phyloP scores from a whole-genome alignment of 2,113 vertebrate genomes.

The Heterotis niloticus region DNA sequence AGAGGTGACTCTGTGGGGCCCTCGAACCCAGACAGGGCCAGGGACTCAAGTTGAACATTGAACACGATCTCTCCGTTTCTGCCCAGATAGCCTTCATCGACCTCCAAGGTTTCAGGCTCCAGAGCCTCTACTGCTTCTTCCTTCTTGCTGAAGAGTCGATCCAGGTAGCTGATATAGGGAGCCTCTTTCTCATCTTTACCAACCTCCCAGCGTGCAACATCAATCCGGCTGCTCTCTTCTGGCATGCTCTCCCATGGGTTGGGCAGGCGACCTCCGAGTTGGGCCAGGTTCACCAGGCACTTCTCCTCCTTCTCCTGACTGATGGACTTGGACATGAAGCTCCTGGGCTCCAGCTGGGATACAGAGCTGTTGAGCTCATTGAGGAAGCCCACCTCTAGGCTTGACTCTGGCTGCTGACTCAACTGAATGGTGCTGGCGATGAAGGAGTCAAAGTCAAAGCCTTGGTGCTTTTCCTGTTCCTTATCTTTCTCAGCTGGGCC shows the following conservation, averaged over 20 bases:
- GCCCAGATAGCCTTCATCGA: slow-evolving; percentile 73
- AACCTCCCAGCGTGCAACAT: slow-evolving; percentile 83
- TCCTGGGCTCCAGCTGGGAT: slow-evolving; percentile 81
- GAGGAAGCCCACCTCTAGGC: slow-evolving; percentile 77
- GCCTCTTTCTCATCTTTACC: slow-evolving; percentile 86
- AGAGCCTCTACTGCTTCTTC: slow-evolving; percentile 73
- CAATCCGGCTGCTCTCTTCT: slow-evolving; percentile 79
- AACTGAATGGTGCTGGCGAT: slow-evolving; percentile 95
- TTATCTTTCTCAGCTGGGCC: slow-evolving; percentile 78
- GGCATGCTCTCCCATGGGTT: slow-evolving; percentile 78
- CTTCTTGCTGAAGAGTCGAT: slow-evolving; percentile 88
- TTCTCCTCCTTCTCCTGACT: slow-evolving; percentile 95
- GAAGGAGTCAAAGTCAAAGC: slow-evolving; percentile 97
- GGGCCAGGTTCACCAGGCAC: slow-evolving; percentile 90
- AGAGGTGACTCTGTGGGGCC: slow-evolving; percentile 80
- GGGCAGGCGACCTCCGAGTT: slow-evolving; percentile 76
- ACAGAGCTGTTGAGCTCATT: slow-evolving; percentile 94
- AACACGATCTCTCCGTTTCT: slow-evolving; percentile 78
- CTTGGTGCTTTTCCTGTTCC: slow-evolving; percentile 82
- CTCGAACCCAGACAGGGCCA: slow-evolving; percentile 82
- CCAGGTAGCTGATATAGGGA: slow-evolving; percentile 88
- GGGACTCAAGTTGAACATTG: slow-evolving; percentile 88
- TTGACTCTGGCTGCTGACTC: slow-evolving; percentile 84
- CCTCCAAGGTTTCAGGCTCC: slow-evolving; percentile 72
- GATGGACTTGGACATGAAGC: slow-evolving; percentile 84